phyloP scores from a whole-genome alignment of 2,888 invertebrate genomes.

The Tyria jacobaeae region DNA sequence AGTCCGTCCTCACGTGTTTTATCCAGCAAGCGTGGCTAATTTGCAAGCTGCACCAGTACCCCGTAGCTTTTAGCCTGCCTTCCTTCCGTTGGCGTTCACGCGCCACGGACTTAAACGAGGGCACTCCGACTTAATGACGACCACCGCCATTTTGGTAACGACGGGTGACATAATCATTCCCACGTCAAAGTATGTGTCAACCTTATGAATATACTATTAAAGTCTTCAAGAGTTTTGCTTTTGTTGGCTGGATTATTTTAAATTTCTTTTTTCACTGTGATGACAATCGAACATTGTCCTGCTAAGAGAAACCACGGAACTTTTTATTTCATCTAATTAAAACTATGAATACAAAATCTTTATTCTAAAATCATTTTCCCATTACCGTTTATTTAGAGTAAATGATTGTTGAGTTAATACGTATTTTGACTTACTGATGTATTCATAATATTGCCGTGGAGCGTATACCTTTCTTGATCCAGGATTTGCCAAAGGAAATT shows the following conservation, averaged over 20 bases:
- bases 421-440: conserved; percentile 52
- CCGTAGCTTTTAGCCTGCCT: conserved; percentile 77
- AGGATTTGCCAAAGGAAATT: conserved; percentile 74
- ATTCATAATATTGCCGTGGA: conserved; percentile 69
- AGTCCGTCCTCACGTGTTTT: conserved; percentile 72
- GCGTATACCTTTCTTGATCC: conserved; percentile 70
- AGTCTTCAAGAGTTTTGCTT: not conserved
- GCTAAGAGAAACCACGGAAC: too few species aligned
- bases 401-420: conserved; percentile 18
- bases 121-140: conserved; percentile 80
- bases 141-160: conserved; percentile 75
- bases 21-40: conserved; percentile 77
- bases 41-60: conserved; percentile 71
- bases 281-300: too few species aligned
- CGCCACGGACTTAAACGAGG: conserved; percentile 77
- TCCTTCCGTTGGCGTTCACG: conserved; percentile 78
- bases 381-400: conserved; percentile 2
- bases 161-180: conserved; percentile 61
- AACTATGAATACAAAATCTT: not conserved
- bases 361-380: not conserved
- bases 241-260: not conserved
- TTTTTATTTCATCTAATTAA: not conserved
- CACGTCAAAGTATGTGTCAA: conserved; percentile 40
- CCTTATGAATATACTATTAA: conserved; percentile 23
- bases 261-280: too few species aligned